Conservation (phyloP, 2,888 invertebrate genomes). For the Entomobrya proxima region DNA sequence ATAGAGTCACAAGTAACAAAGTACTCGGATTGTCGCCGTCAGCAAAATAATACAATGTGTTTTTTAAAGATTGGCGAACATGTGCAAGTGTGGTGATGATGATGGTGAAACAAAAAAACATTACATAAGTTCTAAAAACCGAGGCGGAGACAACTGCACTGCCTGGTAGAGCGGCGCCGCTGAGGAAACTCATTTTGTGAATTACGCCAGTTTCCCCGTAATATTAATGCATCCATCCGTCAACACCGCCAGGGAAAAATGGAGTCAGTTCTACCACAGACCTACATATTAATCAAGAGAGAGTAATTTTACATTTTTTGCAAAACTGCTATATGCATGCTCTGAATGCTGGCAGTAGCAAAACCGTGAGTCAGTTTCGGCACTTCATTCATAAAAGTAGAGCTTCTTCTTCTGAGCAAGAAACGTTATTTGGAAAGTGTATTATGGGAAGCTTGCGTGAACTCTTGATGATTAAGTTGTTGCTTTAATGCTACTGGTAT, state of each 20-base stretch:
- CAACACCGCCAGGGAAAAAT: slow-evolving; percentile 31
- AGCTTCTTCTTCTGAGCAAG: not conserved
- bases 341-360: not conserved
- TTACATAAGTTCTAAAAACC: slow-evolving; percentile 49
- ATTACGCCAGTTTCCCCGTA: slow-evolving; percentile 50
- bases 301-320: not conserved
- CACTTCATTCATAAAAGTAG: not conserved
- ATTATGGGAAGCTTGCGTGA: no score
- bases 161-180: slow-evolving; percentile 21
- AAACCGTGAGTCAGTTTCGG: not conserved
- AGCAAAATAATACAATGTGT: slow-evolving; percentile 18
- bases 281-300: not conserved
- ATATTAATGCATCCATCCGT: not conserved
- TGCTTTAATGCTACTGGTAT: no score
- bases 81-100: slow-evolving; percentile 13
- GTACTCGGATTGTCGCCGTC: slow-evolving; percentile 25
- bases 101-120: not conserved
- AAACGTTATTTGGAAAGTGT: no score
- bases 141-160: slow-evolving; percentile 32
- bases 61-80: slow-evolving; percentile 5
- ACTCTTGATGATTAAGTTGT: no score
- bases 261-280: not conserved
- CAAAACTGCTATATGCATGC: not conserved
- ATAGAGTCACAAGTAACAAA: not conserved
- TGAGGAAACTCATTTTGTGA: slow-evolving; percentile 45